Evolutionary conservation across 2,888 invertebrate genomes (phyloP), one percentile per base, ranked within the genome.

Genomic region (Nudaria mundana): DNA sequence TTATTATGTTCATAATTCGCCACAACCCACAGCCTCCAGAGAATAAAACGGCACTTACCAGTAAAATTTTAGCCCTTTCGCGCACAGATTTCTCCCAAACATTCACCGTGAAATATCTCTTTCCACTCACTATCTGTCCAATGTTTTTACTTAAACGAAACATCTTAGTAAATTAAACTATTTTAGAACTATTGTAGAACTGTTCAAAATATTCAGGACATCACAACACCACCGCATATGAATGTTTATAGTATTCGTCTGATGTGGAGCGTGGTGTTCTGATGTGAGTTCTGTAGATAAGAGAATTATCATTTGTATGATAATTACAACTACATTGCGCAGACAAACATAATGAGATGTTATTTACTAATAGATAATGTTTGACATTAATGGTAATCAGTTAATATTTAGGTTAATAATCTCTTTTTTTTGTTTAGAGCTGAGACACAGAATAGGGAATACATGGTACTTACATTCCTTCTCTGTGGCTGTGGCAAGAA

Each of bases 91-190:
- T 73, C 12, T 81, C 75, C 50, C 53, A 63, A 6, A 74, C 72
- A 5, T 77, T 46, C 0, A 81, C 66, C 0, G 71, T 71, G 44
- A 73, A 81, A 50, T 59, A 75, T 18, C 80, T 67, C 37, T 57
- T 71, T 10, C 79, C 78, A 30, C 51, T 47, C 14, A 66, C 48
- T 33, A 61, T 59, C 10, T 58, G 72, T 31, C 66, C 41, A 29
- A 62, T 53, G 54, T 59, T 52, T 30, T 59, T 61, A 40, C 69
- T 56, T 18, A 75, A 30, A 39, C 66, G 72, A 52, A 81, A 69
- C 84, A 82, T 85, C 60, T 58, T 67, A 6, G 12, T 15, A 24
- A 22, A 8, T n/a, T 8, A 2, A 31, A 20, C 7, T 11, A 3
- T 24, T 30, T 36, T 23, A 35, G 28, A 39, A 34, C 35, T 24